Evolutionary conservation across 35 echinoderm and acorn worm genomes (phyloP), one percentile per base, ranked within the genome.

Genomic region (Holothuria glaberrima): DNA sequence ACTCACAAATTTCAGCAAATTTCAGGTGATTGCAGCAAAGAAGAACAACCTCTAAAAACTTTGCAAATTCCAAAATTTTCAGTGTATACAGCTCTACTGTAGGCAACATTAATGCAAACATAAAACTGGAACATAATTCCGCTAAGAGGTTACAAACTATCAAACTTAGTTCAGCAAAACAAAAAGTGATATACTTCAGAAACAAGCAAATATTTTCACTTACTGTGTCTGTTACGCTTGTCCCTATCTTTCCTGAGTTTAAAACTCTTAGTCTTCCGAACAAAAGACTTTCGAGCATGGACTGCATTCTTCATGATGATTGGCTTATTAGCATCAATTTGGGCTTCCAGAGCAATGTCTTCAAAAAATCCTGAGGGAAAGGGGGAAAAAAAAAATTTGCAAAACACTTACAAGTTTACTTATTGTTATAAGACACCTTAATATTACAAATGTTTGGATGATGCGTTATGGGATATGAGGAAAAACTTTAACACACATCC

Each of bases 261-360:
- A 89, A 99, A 99, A 88, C 97, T 99, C 80, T 94, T 99, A 4
- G 97, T 99, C 79, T 99, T 99, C 17, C 97, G 88, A 19, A 99
- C 86, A 58, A 99, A 92, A 3, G 97, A 99, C 64, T 99, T 99
- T 16, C 97, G 70, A 21, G 97, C 97, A 78, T 99, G 97, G 65
- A 99, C 80, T 12, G 97, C 97, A 68, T 99, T 99, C 87, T 99
- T 99, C 97, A 99, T 99, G 59, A 99, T 99, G 46, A 99, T 88
- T 52, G 97, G 97, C 58, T 99, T 99, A 58, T 99, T 86, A 17
- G 91, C 83, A 64, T 99, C 97, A 46, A 99, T 93, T 72, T 91
- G 77, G 20, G 97, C 97, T 73, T 99, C 97, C 59, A 90, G 68
- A 19, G 97, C 97, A 58, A 99, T 95, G 50, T 99, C 93, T 59